Evolutionary conservation across 2,113 vertebrate genomes (phyloP).

Genomic region (Anolis sagrei): DNA sequence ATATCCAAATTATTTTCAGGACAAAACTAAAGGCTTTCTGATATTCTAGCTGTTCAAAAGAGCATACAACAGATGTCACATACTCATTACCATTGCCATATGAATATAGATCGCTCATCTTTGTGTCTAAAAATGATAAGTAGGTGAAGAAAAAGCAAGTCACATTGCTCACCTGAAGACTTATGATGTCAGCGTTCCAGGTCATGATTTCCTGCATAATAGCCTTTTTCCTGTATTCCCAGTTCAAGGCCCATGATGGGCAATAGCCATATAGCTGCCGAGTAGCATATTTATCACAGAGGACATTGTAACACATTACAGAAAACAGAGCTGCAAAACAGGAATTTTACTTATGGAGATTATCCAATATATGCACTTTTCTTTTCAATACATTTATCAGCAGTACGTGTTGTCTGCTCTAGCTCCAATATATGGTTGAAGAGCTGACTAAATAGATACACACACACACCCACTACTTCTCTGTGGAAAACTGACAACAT

Average conservation of each 20-base stretch:
- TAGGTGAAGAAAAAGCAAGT: background rate
- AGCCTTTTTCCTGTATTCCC: constrained; percentile 98
- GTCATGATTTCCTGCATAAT: constrained; percentile 98
- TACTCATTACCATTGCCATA: constrained; percentile 38
- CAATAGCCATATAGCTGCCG: constrained; percentile 98
- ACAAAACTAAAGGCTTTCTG: constrained; percentile 55
- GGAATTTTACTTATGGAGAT: constrained; percentile 60
- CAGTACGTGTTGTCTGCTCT: constrained; percentile 12
- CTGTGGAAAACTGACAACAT: background rate
- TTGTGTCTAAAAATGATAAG: constrained; percentile 56
- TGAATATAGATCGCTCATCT: background rate
- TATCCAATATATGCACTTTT: constrained; percentile 30
- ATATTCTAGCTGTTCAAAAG: constrained; percentile 34
- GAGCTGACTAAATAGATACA: background rate
- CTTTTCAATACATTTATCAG: background rate
- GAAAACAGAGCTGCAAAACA: constrained; percentile 90
- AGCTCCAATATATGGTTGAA: constrained; percentile 23
- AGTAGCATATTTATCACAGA: constrained; percentile 98
- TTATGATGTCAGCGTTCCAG: constrained; percentile 96
- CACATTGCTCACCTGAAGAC: constrained; percentile 87
- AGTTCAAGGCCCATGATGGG: constrained; percentile 95
- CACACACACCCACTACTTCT: background rate
- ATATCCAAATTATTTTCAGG: constrained; percentile 39
- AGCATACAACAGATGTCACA: constrained; percentile 62
- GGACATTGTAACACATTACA: constrained; percentile 99